phyloP scores from a whole-genome alignment of 1,140 invertebrate genomes.

The Dinoponera quadriceps region DNA sequence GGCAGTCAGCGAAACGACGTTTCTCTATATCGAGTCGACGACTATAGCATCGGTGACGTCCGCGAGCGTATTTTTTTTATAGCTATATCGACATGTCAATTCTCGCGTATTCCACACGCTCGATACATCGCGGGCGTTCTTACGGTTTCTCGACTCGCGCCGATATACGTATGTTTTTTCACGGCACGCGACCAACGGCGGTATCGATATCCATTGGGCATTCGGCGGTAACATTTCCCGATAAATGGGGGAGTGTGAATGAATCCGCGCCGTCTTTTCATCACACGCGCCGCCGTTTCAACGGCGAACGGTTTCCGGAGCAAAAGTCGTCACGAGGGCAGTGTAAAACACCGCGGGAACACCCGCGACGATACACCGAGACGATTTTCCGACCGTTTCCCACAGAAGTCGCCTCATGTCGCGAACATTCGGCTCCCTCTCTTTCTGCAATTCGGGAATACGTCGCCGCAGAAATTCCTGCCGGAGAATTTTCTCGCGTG shows the following conservation, averaged over 20 bases:
- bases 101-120: conserved; percentile 11
- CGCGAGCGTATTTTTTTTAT: conserved; percentile 48
- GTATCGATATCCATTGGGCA: neutral
- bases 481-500: conserved; percentile 40
- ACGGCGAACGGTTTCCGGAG: neutral
- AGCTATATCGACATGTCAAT: neutral
- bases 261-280: neutral
- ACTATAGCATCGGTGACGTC: conserved; percentile 67
- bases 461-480: conserved; percentile 41
- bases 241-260: too few species aligned
- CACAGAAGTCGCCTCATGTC: conserved; percentile 25
- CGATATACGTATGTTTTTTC: conserved; percentile 2
- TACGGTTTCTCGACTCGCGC: neutral
- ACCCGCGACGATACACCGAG: neutral
- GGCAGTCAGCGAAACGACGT: conserved; percentile 29
- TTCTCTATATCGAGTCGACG: neutral
- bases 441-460: conserved; percentile 25
- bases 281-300: neutral
- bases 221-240: neutral
- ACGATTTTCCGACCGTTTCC: conserved; percentile 23
- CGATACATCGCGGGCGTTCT: neutral
- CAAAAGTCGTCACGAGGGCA: neutral
- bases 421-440: conserved; percentile 34
- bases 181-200: too few species aligned
- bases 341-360: conserved; percentile 3